A percentile compares a stretch with the other conserved stretches of the same genome.
These are phyloP conservation scores for Alcis repandata DNA, from an alignment of 2,888 invertebrate genomes.

Conservation along the genomic window DNA sequence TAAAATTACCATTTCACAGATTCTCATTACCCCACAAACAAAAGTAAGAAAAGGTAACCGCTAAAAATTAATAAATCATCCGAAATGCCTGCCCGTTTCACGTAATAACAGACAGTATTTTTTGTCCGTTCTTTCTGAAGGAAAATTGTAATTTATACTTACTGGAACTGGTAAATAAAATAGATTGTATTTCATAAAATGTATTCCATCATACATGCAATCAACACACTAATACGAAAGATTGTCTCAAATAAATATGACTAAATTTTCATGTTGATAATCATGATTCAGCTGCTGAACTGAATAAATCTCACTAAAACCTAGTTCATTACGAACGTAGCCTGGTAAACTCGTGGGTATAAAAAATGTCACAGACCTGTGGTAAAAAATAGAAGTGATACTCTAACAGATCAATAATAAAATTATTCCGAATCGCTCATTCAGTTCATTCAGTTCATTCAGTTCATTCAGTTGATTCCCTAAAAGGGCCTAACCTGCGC, in stretches of 20 bases:
- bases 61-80: conserved; percentile 47
- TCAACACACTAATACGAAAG: not conserved
- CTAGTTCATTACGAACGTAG: no score
- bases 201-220: not conserved
- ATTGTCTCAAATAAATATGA: no score
- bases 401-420: not conserved
- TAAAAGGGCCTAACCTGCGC: conserved; percentile 36
- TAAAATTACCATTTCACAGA: conserved; percentile 61
- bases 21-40: conserved; percentile 56
- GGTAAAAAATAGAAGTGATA: not conserved
- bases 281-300: no score
- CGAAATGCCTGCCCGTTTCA: conserved; percentile 46
- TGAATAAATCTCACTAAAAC: no score
- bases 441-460: conserved; percentile 19
- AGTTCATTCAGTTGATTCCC: conserved; percentile 12
- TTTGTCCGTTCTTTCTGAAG: conserved; percentile 35
- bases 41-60: conserved; percentile 48
- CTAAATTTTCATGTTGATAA: no score
- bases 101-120: conserved; percentile 45
- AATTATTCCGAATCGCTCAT: conserved; percentile 4
- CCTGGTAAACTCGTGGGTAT: no score
- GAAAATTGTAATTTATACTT: conserved; percentile 36
- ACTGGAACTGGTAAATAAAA: conserved; percentile 22
- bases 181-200: conserved; percentile 1
- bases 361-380: no score